Percentiles rank a stretch among this genome's conserved stretches.
These are phyloP conservation scores for Epirrhoe tristata DNA, from an alignment of 2,888 invertebrate genomes.

Conservation along the genomic window DNA sequence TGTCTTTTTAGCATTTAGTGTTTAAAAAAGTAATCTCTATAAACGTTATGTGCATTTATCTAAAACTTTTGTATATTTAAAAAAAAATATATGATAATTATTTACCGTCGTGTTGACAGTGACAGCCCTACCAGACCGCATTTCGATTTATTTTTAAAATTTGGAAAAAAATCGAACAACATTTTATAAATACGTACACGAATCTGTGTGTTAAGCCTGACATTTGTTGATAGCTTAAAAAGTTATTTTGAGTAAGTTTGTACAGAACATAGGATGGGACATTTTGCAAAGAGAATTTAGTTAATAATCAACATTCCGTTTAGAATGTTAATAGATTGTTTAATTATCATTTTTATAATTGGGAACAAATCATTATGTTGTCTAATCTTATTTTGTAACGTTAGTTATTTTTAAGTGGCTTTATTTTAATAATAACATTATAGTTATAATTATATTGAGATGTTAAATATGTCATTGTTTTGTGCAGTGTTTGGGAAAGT, in stretches of 20 bases:
- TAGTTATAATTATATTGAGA: slow-evolving; percentile 81
- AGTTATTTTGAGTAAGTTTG: slow-evolving; percentile 83
- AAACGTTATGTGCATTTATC: slow-evolving; percentile 80
- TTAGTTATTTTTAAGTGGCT: slow-evolving; percentile 85
- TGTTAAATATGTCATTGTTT: slow-evolving; percentile 84
- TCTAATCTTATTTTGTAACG: slow-evolving; percentile 85
- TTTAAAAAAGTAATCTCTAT: slow-evolving; percentile 65
- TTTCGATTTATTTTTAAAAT: slow-evolving; percentile 60
- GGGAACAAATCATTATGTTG: slow-evolving; percentile 85
- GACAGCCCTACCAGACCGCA: slow-evolving; percentile 80
- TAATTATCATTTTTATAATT: slow-evolving; percentile 75
- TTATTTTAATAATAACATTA: slow-evolving; percentile 79
- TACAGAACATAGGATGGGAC: slow-evolving; percentile 85
- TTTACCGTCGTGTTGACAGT: slow-evolving; percentile 69
- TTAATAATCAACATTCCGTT: slow-evolving; percentile 83
- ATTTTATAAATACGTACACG: slow-evolving; percentile 72
- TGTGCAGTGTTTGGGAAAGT: slow-evolving; percentile 79
- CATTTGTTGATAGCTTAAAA: slow-evolving; percentile 82
- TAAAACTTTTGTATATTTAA: slow-evolving; percentile 64
- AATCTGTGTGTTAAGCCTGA: slow-evolving; percentile 77
- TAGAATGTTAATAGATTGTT: slow-evolving; percentile 84
- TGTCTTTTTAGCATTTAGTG: slow-evolving; percentile 78
- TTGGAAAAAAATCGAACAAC: slow-evolving; percentile 64
- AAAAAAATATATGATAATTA: slow-evolving; percentile 54
- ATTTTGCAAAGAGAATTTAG: slow-evolving; percentile 85